These are phyloP conservation scores for Actinostola sp. DNA, from an alignment of 92 coral and sea anemone genomes.

Conservation along the genomic window DNA sequence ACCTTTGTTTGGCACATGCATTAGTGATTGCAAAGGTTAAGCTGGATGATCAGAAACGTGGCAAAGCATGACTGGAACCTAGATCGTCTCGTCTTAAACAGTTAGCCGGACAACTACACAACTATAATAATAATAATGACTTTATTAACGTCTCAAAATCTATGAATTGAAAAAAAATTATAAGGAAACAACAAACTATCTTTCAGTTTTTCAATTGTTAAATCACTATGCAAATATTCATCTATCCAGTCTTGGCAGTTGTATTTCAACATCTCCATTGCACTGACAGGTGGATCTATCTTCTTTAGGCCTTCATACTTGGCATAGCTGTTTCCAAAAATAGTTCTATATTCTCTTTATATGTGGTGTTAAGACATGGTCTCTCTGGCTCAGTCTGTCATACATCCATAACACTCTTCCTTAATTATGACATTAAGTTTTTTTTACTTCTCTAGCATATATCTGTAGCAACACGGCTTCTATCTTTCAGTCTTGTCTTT, in stretches of 20 bases:
- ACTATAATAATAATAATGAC: conserved; percentile 24
- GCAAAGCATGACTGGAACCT: not conserved
- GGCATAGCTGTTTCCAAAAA: not conserved
- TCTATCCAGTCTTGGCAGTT: not conserved
- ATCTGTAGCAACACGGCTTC: not conserved
- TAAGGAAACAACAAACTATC: not conserved
- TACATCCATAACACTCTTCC: conserved; percentile 11
- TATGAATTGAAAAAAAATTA: conserved; percentile 27
- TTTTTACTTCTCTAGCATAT: not conserved
- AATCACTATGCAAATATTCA: not conserved
- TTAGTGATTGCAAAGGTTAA: conserved; percentile 42
- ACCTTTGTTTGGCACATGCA: conserved; percentile 44
- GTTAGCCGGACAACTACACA: conserved; percentile 22
- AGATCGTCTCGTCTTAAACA: not conserved
- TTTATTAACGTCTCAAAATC: conserved; percentile 11
- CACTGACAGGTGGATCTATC: not conserved
- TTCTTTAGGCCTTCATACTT: not conserved
- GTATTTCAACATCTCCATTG: not conserved
- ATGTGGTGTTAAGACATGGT: conserved; percentile 4
- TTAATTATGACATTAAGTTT: not conserved
- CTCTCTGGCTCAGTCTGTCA: conserved; percentile 2
- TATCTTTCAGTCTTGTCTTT: not conserved
- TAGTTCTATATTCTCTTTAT: not conserved
- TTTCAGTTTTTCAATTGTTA: not conserved
- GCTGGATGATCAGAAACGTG: conserved; percentile 14